These are phyloP conservation scores for Sisyra nigra DNA, from an alignment of 2,888 invertebrate species.

Conservation along the genomic window DNA sequence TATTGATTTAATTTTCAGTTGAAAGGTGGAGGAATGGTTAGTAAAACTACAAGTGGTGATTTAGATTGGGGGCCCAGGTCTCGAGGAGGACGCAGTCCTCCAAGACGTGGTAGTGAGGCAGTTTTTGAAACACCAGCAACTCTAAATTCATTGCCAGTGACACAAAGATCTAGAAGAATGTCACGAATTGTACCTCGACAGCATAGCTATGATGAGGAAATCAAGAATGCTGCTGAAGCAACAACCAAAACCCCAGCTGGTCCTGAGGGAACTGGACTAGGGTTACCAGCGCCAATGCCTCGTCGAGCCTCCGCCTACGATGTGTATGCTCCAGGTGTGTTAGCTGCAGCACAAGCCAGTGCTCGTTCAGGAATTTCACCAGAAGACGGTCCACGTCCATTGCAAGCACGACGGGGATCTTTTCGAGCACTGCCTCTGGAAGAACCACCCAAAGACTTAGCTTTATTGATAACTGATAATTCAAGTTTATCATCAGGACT, in stretches of 20 bases:
- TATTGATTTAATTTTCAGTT: conserved; percentile 30
- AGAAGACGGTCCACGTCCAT: conserved; percentile 7
- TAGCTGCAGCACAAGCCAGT: conserved; percentile 25
- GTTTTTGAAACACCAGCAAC: not conserved
- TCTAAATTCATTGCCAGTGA: conserved; percentile 16
- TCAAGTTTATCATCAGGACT: conserved; percentile 23
- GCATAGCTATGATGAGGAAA: conserved; percentile 73
- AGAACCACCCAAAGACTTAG: conserved; percentile 32
- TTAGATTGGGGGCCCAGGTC: conserved; percentile 37
- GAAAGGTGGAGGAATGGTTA: conserved; percentile 44
- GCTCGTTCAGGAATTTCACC: conserved; percentile 13
- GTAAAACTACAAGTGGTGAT: conserved; percentile 30
- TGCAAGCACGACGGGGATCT: conserved; percentile 28
- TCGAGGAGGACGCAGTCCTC: conserved; percentile 36
- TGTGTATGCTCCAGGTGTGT: conserved; percentile 50
- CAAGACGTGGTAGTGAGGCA: conserved; percentile 26
- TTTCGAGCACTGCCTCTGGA: conserved; percentile 39
- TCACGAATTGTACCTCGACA: conserved; percentile 49
- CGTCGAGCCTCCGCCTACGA: conserved; percentile 73
- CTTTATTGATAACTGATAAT: conserved; percentile 27
- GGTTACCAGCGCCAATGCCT: conserved; percentile 57
- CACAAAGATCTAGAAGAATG: conserved; percentile 36
- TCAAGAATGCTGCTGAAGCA: conserved; percentile 26
- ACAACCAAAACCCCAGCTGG: conserved; percentile 17
- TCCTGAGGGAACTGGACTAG: conserved; percentile 27